Conservation (phyloP, 1,140 invertebrate species). For the Neodiprion fabricii region DNA sequence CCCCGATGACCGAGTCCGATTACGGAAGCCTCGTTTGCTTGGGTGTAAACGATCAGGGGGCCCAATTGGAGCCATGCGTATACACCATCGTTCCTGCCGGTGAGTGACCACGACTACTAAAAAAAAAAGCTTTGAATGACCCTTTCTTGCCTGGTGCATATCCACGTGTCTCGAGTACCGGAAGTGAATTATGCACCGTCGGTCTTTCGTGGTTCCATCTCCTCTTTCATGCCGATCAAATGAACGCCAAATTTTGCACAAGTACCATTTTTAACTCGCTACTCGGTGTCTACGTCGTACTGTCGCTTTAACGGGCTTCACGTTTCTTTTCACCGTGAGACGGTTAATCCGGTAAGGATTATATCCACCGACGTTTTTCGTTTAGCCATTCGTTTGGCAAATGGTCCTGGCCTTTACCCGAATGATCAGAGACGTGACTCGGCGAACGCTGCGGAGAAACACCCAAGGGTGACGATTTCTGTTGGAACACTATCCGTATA, state of each 20-base stretch:
- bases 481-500: too few relatives aligned
- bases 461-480: too few relatives aligned
- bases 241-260: too few relatives aligned
- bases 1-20: constrained; percentile 74
- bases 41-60: constrained; percentile 72
- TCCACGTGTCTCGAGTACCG: background rate
- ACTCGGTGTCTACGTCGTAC: background rate
- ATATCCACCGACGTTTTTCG: background rate
- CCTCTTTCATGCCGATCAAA: too few relatives aligned
- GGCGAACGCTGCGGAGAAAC: too few relatives aligned
- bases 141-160: too few relatives aligned
- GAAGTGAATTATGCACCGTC: too few relatives aligned
- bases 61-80: constrained; percentile 72
- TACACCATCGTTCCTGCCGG: constrained; percentile 76
- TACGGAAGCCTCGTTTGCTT: constrained; percentile 76
- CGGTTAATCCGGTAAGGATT: background rate
- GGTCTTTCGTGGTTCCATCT: too few relatives aligned
- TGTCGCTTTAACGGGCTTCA: background rate
- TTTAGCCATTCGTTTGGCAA: too few relatives aligned
- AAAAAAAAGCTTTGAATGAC: constrained; percentile 25
- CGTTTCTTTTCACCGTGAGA: background rate
- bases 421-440: too few relatives aligned
- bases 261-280: background rate
- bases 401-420: too few relatives aligned
- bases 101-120: constrained; percentile 47